Percentiles rank a stretch among this genome's conserved stretches.
phyloP scores from a whole-genome alignment of 2,797 vertebrate genomes.

The Alca torda region DNA sequence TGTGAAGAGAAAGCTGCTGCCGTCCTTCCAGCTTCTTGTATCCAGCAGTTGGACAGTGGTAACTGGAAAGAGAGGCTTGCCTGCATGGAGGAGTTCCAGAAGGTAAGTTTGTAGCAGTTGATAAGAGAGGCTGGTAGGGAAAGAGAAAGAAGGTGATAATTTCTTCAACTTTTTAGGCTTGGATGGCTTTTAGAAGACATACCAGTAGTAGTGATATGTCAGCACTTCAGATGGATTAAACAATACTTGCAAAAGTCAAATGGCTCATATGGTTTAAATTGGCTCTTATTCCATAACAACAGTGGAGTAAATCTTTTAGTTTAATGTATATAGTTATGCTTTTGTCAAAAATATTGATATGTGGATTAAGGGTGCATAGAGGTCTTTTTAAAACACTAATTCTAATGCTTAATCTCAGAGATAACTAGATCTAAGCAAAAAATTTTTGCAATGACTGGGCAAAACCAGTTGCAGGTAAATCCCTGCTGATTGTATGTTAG shows the following conservation, averaged over 20 bases:
- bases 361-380: background rate
- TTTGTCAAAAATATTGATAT: background rate
- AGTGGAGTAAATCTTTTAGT: background rate
- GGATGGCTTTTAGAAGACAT: background rate
- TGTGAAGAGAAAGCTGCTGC: conserved; percentile 92
- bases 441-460: background rate
- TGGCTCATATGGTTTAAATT: background rate
- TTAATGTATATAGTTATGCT: background rate
- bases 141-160: background rate
- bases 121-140: background rate
- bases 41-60: conserved; percentile 90
- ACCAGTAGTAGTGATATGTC: background rate
- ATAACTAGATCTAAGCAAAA: background rate
- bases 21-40: conserved; percentile 90
- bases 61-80: conserved; percentile 99
- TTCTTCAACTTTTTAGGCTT: background rate
- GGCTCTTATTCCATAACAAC: background rate
- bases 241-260: background rate
- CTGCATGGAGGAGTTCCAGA: conserved; percentile 98
- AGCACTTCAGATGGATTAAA: background rate
- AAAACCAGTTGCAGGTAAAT: background rate
- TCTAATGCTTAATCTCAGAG: background rate
- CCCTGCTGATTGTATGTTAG: background rate
- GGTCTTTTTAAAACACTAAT: background rate
- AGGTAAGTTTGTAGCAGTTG: conserved; percentile 70